phyloP scores from a whole-genome alignment of 2,888 invertebrate species.

The Orthosia gothica region DNA sequence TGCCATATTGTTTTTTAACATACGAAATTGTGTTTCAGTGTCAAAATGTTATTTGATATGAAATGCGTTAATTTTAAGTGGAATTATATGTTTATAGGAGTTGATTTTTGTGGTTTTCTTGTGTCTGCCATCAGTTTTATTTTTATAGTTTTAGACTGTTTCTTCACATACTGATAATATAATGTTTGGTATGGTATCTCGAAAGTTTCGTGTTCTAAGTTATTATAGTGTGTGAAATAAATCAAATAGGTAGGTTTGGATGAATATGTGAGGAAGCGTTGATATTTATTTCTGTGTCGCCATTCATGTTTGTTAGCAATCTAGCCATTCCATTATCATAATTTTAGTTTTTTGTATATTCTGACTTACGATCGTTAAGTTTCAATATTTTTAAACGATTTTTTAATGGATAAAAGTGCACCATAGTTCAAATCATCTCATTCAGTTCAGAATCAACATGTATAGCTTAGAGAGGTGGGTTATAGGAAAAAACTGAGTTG shows the following conservation, averaged over 20 bases:
- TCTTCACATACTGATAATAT: slow-evolving; percentile 26
- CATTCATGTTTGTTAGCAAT: slow-evolving; percentile 57
- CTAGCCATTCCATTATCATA: slow-evolving; percentile 73
- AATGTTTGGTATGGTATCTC: slow-evolving; percentile 35
- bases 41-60: slow-evolving; percentile 3
- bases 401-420: slow-evolving; percentile 68
- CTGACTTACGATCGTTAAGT: slow-evolving; percentile 49
- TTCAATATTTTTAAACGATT: slow-evolving; percentile 50
- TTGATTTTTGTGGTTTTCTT: slow-evolving; percentile 39
- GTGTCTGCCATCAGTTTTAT: slow-evolving; percentile 19
- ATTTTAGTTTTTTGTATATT: slow-evolving; percentile 54
- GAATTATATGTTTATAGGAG: slow-evolving; percentile 2
- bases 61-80: slow-evolving; percentile 33
- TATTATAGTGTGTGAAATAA: slow-evolving; percentile 31
- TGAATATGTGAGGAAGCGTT: slow-evolving; percentile 33
- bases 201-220: slow-evolving; percentile 45
- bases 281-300: slow-evolving; percentile 47
- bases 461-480: slow-evolving; percentile 76
- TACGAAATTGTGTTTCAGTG: slow-evolving; percentile 5
- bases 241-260: slow-evolving; percentile 26
- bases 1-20: slow-evolving; percentile 44
- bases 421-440: slow-evolving; percentile 80
- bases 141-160: slow-evolving; percentile 15
- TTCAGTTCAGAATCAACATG: slow-evolving; percentile 70
- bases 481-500: slow-evolving; percentile 17